phyloP scores from a whole-genome alignment of 2,888 invertebrate species.

The Philereme vetulata region DNA sequence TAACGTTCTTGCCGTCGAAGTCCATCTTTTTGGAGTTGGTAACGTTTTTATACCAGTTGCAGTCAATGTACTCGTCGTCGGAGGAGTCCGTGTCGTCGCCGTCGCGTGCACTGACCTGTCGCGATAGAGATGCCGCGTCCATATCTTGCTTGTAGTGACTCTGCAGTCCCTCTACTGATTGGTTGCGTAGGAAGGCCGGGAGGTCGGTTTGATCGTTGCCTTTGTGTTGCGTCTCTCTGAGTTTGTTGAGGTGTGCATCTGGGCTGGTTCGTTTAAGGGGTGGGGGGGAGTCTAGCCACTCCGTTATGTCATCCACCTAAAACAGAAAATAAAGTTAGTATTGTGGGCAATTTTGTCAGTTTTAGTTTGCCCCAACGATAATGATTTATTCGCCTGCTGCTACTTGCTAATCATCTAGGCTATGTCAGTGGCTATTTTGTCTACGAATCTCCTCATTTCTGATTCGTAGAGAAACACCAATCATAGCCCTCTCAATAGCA shows the following conservation, averaged over 20 bases:
- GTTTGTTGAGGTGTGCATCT: conserved; percentile 55
- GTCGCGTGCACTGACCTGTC: conserved; percentile 63
- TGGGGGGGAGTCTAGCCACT: conserved; percentile 71
- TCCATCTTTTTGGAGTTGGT: conserved; percentile 52
- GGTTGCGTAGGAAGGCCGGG: conserved; percentile 73
- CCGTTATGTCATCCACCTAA: conserved; percentile 75
- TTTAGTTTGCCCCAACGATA: too few species aligned
- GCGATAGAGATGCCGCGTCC: conserved; percentile 51
- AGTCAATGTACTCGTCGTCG: conserved; percentile 47
- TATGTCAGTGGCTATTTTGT: too few species aligned
- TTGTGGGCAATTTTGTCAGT: too few species aligned
- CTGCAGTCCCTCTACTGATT: conserved; percentile 73
- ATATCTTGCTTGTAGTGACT: conserved; percentile 54
- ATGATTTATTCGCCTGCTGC: too few species aligned
- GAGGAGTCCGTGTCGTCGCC: conserved; percentile 50
- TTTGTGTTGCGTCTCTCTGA: conserved; percentile 47
- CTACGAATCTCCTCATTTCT: too few species aligned
- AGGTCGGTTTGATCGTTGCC: conserved; percentile 43
- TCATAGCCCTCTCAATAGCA: too few species aligned
- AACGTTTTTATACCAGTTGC: conserved; percentile 51
- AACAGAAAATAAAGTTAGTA: not conserved
- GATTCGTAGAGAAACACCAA: too few species aligned
- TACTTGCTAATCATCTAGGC: too few species aligned
- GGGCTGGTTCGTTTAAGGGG: conserved; percentile 64
- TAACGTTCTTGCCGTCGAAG: conserved; percentile 51